Evolutionary conservation across 1,140 invertebrate genomes (phyloP).

Genomic region (Magallana ariakensis): DNA sequence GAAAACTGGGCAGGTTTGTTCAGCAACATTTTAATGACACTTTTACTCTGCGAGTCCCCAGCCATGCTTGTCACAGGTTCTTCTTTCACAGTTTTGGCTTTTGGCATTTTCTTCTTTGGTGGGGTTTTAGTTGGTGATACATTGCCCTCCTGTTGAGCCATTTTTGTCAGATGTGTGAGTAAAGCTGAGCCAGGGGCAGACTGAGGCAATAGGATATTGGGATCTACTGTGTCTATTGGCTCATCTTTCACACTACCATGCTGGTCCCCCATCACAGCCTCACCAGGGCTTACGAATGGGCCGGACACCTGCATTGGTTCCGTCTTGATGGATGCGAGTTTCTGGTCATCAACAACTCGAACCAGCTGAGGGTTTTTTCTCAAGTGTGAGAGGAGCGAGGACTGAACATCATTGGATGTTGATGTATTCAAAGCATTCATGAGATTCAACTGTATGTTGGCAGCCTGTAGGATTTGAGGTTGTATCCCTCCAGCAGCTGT

Average conservation of each 20-base stretch:
- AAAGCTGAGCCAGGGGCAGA: constrained; percentile 20
- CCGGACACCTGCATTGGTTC: constrained; percentile 15
- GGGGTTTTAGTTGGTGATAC: constrained; percentile 30
- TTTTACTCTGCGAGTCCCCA: constrained; percentile 35
- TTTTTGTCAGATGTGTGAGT: constrained; percentile 17
- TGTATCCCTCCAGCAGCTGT: neutral
- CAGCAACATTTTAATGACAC: constrained; percentile 60
- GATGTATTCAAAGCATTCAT: constrained; percentile 38
- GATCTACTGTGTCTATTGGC: constrained; percentile 38
- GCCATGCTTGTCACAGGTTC: constrained; percentile 16
- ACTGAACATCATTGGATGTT: neutral
- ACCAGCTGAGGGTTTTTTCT: constrained; percentile 37
- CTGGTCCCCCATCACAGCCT: constrained; percentile 8
- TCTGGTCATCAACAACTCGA: constrained; percentile 13
- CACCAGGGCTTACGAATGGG: neutral
- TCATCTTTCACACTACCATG: constrained; percentile 43
- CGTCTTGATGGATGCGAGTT: neutral
- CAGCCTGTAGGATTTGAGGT: constrained; percentile 32
- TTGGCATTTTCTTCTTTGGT: constrained; percentile 16
- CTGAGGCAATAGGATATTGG: constrained; percentile 21
- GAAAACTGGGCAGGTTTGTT: constrained; percentile 56
- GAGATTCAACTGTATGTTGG: constrained; percentile 43
- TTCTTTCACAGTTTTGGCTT: constrained; percentile 36
- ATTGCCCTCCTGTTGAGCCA: neutral
- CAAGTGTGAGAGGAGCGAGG: neutral